Base-by-base conservation (phyloP, 2,888 invertebrate genomes). In the Caenorhabditis doughertyi region DNA sequence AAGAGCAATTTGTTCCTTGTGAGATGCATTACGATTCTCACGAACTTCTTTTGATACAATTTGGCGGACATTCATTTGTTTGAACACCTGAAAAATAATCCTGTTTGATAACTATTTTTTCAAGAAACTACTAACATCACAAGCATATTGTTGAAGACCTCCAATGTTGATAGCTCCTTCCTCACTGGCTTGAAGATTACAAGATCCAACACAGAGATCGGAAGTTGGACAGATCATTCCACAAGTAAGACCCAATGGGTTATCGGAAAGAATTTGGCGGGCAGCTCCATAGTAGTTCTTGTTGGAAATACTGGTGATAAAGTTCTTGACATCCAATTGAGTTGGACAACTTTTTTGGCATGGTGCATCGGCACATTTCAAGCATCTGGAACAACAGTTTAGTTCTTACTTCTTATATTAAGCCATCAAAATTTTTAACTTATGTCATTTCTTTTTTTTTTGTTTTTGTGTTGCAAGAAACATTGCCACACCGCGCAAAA, bases 171-270 rank as follows among this genome's bases (percentile, higher is more conserved):
- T 99, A 0, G 98, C 95, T 0, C 99, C 99, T 92, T 98, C 98
- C 92, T 99, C 99, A 11, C 95, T 95, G 0, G 97, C 98, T 91
- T 96, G 85, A 47, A 82, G 56, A 35, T 99, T 99, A 92, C 98
- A 99, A 0, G 97, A 97, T 0, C 98, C 98, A 0, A 98, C 98
- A 92, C 98, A 99, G 0, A 99, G 94, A 92, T 99, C 98, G 92
- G 97, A 97, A 0, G 98, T 98, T 2, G 98, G 98, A 89, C 98
- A 98, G 25, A 99, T 98, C 98, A 99, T 99, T 29, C 97, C 97
- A 90, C 97, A 97, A 0, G 96, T 96, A 1, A 97, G 93, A 0
- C 97, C 99, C 70, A 98, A 93, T 0, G 99, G 98, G 92, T 99
- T 99, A 92, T 99, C 98, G 0, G 97, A 97, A 74, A 99, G 94